phyloP scores from a whole-genome alignment of 1,140 invertebrate species.

The Drosophila pseudoobscura region DNA sequence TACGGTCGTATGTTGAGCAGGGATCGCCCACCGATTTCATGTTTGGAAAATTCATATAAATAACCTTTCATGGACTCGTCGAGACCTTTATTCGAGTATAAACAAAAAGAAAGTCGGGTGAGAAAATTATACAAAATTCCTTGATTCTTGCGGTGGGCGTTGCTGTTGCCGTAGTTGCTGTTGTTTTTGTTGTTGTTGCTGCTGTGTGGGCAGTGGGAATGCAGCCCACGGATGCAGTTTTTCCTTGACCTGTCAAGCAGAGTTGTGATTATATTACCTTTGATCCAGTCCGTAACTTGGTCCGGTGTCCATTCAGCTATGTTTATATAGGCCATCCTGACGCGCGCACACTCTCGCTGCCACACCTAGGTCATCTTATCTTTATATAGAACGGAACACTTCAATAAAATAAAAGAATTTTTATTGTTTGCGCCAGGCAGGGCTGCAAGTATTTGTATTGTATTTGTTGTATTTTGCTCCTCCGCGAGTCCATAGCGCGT shows the following conservation, averaged over 20 bases:
- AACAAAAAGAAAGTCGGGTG: conserved; percentile 14
- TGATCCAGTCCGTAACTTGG: conserved; percentile 96
- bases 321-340: conserved; percentile 92
- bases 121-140: conserved; percentile 34
- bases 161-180: not conserved
- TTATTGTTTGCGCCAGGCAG: too few species aligned
- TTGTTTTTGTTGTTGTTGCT: conserved; percentile 25
- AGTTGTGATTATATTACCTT: conserved; percentile 86
- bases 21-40: conserved; percentile 91
- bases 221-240: conserved; percentile 64
- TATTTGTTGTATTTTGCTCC: too few species aligned
- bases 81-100: conserved; percentile 85
- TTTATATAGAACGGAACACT: too few species aligned
- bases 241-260: conserved; percentile 73
- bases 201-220: conserved; percentile 39
- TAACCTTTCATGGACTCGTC: conserved; percentile 92
- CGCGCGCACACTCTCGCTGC: too few species aligned
- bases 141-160: conserved; percentile 33
- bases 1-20: conserved; percentile 92
- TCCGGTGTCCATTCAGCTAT: conserved; percentile 96
- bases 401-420: too few species aligned
- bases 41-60: conserved; percentile 91
- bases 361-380: too few species aligned
- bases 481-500: too few species aligned
- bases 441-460: too few species aligned